Conservation (phyloP, 2,888 invertebrate genomes). For the Hermaeophaga mercurialis region DNA sequence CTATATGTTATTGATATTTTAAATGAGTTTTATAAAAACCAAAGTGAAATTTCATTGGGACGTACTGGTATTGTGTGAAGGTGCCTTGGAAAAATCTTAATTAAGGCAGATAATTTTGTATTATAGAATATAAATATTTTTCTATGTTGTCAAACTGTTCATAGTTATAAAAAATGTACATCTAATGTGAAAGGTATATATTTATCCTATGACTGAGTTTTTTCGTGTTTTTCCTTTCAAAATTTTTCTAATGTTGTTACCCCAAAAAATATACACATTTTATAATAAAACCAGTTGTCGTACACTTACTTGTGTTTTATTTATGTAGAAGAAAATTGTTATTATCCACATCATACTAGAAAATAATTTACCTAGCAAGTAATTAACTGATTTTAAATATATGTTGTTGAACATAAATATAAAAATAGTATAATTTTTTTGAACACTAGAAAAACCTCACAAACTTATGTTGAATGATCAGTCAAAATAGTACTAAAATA, state of each 20-base stretch:
- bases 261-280: constrained; percentile 51
- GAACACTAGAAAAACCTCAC: no score
- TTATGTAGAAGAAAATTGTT: no score
- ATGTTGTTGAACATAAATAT: no score
- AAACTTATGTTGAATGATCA: no score
- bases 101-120: constrained; percentile 74
- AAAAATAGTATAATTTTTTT: no score
- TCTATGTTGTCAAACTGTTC: constrained; percentile 67
- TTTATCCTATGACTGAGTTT: constrained; percentile 53
- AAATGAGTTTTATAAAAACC: not conserved
- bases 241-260: constrained; percentile 52
- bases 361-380: no score
- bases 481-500: no score
- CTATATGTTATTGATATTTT: no score
- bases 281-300: constrained; percentile 48
- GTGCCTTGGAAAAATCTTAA: constrained; percentile 62
- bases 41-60: constrained; percentile 26
- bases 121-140: constrained; percentile 71
- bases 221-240: constrained; percentile 45
- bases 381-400: no score
- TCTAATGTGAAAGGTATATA: constrained; percentile 55
- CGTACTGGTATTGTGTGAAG: constrained; percentile 53
- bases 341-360: no score
- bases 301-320: constrained; percentile 26
- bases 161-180: constrained; percentile 51